phyloP scores from a whole-genome alignment of 2,888 invertebrate species.

The Drosophila testacea region DNA sequence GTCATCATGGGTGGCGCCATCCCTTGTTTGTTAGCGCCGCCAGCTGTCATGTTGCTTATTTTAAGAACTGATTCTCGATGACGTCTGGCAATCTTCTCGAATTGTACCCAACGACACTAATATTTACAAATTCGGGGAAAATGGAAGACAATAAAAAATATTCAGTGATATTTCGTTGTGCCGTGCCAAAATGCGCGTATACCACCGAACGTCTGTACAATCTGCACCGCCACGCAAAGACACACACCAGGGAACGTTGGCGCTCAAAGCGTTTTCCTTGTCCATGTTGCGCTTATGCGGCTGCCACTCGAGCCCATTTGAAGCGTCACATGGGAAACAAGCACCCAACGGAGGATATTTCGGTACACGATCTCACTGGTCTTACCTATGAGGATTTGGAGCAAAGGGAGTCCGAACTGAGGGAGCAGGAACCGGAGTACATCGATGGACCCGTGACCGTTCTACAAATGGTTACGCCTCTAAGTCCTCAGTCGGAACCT shows the following conservation, averaged over 20 bases:
- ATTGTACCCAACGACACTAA: too few relatives aligned
- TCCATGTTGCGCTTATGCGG: slow-evolving; percentile 51
- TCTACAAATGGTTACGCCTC: slow-evolving; percentile 45
- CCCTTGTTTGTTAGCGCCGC: too few relatives aligned
- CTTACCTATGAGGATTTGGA: slow-evolving; percentile 41
- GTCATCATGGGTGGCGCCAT: too few relatives aligned
- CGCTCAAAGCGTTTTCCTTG: slow-evolving; percentile 51
- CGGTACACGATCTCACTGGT: slow-evolving; percentile 18
- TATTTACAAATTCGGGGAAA: neutral
- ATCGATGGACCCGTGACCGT: slow-evolving; percentile 46
- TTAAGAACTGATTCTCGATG: too few relatives aligned
- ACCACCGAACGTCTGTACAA: slow-evolving; percentile 43
- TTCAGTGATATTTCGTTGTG: slow-evolving; percentile 36
- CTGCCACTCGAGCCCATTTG: slow-evolving; percentile 43
- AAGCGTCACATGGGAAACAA: slow-evolving; percentile 50
- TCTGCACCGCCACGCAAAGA: slow-evolving; percentile 47
- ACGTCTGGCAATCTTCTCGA: too few relatives aligned
- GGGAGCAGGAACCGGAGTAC: neutral
- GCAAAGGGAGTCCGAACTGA: neutral
- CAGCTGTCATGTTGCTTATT: too few relatives aligned
- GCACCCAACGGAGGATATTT: slow-evolving; percentile 39
- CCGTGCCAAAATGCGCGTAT: slow-evolving; percentile 44
- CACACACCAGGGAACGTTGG: slow-evolving; percentile 46
- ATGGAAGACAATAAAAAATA: slow-evolving; percentile 32
- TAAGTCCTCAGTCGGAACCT: slow-evolving; percentile 16